Evolutionary conservation across 2,888 invertebrate genomes (phyloP).

Genomic region (Tachystola acroxantha): DNA sequence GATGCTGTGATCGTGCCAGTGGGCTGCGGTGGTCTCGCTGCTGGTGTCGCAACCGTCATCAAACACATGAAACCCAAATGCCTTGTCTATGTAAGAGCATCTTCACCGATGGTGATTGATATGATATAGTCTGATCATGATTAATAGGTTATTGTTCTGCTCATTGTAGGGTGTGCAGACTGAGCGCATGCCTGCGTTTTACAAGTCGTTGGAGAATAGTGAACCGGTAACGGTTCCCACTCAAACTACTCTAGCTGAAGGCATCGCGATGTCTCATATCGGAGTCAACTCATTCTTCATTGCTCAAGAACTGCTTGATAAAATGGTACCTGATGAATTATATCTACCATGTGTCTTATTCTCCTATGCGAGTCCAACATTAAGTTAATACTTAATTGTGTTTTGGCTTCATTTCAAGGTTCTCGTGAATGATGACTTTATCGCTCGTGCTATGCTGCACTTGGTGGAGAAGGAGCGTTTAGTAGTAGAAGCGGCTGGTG

Average conservation of each 20-base stretch:
- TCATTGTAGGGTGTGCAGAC: slow-evolving; percentile 89
- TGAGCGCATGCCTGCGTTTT: slow-evolving; percentile 91
- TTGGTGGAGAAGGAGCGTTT: slow-evolving; percentile 89
- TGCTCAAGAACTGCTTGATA: slow-evolving; percentile 84
- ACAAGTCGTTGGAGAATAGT: slow-evolving; percentile 83
- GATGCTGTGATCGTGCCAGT: slow-evolving; percentile 95
- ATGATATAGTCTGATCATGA: no score
- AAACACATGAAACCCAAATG: slow-evolving; percentile 89
- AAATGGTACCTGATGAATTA: slow-evolving; percentile 75
- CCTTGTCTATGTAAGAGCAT: slow-evolving; percentile 87
- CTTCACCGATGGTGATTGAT: no score
- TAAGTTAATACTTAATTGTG: no score
- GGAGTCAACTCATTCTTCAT: slow-evolving; percentile 90
- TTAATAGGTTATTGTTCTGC: not conserved
- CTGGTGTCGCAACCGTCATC: slow-evolving; percentile 90
- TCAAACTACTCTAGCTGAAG: slow-evolving; percentile 87
- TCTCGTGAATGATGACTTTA: slow-evolving; percentile 89
- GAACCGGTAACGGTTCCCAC: slow-evolving; percentile 80
- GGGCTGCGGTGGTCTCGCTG: slow-evolving; percentile 93
- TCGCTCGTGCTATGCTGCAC: slow-evolving; percentile 87
- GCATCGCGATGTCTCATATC: slow-evolving; percentile 88
- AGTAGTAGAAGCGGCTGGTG: slow-evolving; percentile 94
- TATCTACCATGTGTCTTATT: no score
- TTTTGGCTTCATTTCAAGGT: slow-evolving; percentile 67
- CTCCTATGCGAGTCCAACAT: not conserved